These are phyloP conservation scores for Sterrhoptilus dennistouni DNA, from an alignment of 2,113 vertebrate genomes.

Conservation along the genomic window DNA sequence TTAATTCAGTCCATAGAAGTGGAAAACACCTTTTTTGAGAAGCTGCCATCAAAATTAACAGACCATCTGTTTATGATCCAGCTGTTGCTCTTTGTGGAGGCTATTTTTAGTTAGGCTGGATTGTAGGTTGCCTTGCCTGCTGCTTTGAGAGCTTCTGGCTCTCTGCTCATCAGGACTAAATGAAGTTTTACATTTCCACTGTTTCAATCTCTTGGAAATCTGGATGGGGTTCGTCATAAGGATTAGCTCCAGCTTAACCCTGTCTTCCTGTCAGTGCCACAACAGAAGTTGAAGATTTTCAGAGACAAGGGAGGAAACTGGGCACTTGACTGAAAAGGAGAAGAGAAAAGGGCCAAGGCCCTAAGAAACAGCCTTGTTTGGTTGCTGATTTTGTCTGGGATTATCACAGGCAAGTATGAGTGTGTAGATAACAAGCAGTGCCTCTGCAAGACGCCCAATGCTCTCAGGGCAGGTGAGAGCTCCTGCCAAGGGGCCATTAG, in stretches of 20 bases:
- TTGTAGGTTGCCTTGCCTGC: background rate
- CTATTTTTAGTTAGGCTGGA: background rate
- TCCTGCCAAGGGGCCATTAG: background rate
- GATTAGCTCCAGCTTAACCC: background rate
- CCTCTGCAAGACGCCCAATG: background rate
- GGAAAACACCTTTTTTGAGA: background rate
- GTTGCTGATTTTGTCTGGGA: background rate
- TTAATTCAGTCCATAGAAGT: background rate
- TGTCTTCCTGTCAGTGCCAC: background rate
- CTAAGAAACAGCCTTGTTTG: background rate
- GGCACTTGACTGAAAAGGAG: background rate
- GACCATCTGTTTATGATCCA: accelerated
- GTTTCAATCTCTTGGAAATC: background rate
- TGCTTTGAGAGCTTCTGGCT: background rate
- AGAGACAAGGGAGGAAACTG: background rate
- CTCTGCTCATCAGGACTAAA: background rate
- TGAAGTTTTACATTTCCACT: background rate
- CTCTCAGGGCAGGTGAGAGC: accelerated
- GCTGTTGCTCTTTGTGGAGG: background rate
- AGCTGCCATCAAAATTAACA: background rate
- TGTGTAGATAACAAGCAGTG: accelerated
- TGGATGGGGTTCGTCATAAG: background rate
- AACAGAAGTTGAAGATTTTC: background rate
- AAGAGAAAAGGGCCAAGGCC: background rate
- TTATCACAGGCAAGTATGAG: background rate